Base-by-base conservation (phyloP, 2,888 invertebrate genomes). In the Brachylomia viminalis region DNA sequence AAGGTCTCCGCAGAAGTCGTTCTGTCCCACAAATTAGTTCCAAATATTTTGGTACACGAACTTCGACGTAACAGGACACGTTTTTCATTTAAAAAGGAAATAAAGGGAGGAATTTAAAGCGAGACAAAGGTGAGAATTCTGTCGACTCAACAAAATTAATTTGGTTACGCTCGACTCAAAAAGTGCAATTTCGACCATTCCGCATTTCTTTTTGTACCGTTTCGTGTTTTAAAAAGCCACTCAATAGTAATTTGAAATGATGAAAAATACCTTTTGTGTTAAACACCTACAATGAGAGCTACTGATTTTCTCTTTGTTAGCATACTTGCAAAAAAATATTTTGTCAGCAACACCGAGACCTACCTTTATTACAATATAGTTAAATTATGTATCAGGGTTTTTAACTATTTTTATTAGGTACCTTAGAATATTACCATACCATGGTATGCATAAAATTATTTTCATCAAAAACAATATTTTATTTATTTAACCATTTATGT, bases 161-260 rank as follows among this genome's bases (percentile, higher is more conserved):
- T 61, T 47, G 13, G 33, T 42, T 38, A 33, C 38, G 49, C 61
- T 81, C 33, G 42, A 81, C 59, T 62, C 13, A 15, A 74, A 62
- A 79, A 75, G 42, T 81, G 66, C 75, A 74, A 67, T 81, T 79
- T 62, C 66, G 11, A 23, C 33, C 15, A 6, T n/a, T 66, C 23
- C 42, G 8, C 54, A 1, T 58, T 62, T 79, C 15, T 42, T 66
- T 74, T 67, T 74, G 30, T 42, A 33, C 23, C 23, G 33, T 47
- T 67, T 67, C 49, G 23, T 56, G 23, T 74, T 77, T 68, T 45
- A 11, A 61, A 78, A 65, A 65, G 52, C 74, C 38, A 81, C 30
- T 47, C 30, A 54, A 38, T 38, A 65, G 45, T 65, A 6, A 65
- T 80, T 80, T 54, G 45, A 45, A 73, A 20, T 15, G 42, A 27